Conservation (phyloP, 2,113 vertebrate species). For the Microtus pennsylvanicus region DNA sequence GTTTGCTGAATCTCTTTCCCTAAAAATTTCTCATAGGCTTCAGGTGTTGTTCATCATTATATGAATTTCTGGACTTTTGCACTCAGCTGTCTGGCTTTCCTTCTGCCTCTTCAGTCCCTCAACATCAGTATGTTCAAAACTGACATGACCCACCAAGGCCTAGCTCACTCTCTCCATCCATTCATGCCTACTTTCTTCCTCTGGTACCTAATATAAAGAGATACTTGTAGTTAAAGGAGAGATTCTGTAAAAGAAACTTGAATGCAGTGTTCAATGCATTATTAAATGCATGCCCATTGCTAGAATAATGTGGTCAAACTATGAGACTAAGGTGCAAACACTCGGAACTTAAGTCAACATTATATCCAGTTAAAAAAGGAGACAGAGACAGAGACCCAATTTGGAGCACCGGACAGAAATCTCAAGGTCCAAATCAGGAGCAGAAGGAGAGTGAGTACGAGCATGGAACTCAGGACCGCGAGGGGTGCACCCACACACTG, state of each 20-base stretch:
- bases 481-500: too few relatives aligned
- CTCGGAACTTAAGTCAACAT: background rate
- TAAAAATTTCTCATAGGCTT: background rate
- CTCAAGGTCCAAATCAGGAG: too few relatives aligned
- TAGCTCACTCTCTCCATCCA: too few relatives aligned
- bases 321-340: background rate
- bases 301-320: background rate
- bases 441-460: too few relatives aligned
- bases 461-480: too few relatives aligned
- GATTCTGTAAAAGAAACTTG: background rate
- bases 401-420: too few relatives aligned
- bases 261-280: background rate
- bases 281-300: background rate
- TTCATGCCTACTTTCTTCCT: background rate
- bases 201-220: background rate
- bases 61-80: background rate
- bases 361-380: background rate
- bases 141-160: background rate
- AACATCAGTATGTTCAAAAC: background rate
- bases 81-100: too few relatives aligned
- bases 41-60: background rate
- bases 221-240: background rate
- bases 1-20: background rate
- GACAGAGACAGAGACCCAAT: too few relatives aligned
- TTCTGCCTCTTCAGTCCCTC: fast-evolving